Conservation (phyloP, 2,113 vertebrate species). For the Centrocercus urophasianus region DNA sequence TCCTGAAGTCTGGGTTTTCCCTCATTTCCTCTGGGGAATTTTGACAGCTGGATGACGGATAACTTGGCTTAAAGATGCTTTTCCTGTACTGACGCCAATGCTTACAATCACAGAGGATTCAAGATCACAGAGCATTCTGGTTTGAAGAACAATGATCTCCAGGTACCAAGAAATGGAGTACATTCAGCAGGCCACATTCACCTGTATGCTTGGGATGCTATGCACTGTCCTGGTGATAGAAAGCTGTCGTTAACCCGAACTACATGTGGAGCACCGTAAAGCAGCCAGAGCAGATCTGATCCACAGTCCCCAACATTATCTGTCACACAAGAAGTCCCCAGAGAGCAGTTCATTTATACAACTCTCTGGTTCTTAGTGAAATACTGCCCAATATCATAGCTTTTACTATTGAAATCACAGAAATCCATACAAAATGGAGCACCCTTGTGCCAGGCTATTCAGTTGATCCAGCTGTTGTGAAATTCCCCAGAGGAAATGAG, state of each 20-base stretch:
- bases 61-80: slow-evolving; percentile 59
- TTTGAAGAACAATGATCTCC: slow-evolving; percentile 28
- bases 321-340: neutral
- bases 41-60: slow-evolving; percentile 60
- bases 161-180: slow-evolving; percentile 18
- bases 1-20: slow-evolving; percentile 47
- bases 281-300: neutral
- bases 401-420: slow-evolving; percentile 16
- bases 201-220: neutral
- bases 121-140: neutral
- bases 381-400: neutral
- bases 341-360: neutral
- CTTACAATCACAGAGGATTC: slow-evolving; percentile 50
- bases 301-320: neutral
- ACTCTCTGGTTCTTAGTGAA: neutral
- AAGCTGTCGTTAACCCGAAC: neutral
- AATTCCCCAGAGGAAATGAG: slow-evolving; percentile 25
- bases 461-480: slow-evolving; percentile 24
- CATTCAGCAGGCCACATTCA: neutral
- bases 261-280: neutral
- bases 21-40: slow-evolving; percentile 57
- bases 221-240: neutral
- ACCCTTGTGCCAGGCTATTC: neutral
- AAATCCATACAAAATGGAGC: neutral
- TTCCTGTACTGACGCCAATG: slow-evolving; percentile 54